Evolutionary conservation across 2,113 vertebrate genomes (phyloP), one percentile per base, ranked within the genome.

Genomic region (Artemisiospiza belli): DNA sequence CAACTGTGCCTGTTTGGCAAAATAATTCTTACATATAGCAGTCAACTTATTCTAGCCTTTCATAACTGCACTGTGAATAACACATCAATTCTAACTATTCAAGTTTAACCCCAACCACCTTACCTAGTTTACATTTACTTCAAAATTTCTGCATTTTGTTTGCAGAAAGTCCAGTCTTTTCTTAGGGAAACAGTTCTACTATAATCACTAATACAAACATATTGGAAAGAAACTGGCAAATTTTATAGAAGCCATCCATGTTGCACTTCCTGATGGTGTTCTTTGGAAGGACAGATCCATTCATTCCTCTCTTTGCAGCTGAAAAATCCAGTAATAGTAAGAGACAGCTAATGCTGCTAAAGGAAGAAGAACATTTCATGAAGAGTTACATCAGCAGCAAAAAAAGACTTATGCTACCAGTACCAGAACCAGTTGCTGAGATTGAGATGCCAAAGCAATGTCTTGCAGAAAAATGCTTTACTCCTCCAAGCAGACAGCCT

Each of bases 341-440:
- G 72, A 94, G 94, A 97, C 95, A 97, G 95, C 92, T 77, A 87
- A 90, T 46, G 75, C 72, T 96, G 92, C 88, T 80, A 90, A 90
- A 86, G 85, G 75, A 95, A 92, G 67, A 89, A 87, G 57, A 87
- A 76, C 2, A 44, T 39, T 95, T 97, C 95, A 90, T 3, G 35
- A 80, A 67, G 83, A 90, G 86, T 96, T 94, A 97, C 59, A 83
- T 97, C 95, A 95, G 83, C 90, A 96, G 92, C 90, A 84, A 0
- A 51, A 92, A 88, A 46, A 90, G 79, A 93, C 96, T 97, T 97
- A 95, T 96, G 95, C 55, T 96, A 93, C 90, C 92, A 96, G 90
- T 92, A 95, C 67, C 83, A 69, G 90, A 93, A 96, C 90, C 96
- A 92, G 94, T 17, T 96, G 93, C 95, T 83, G 87, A 96, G 92